Base-by-base conservation (phyloP, 2,888 invertebrate genomes). In the Podotricha telesiphe region DNA sequence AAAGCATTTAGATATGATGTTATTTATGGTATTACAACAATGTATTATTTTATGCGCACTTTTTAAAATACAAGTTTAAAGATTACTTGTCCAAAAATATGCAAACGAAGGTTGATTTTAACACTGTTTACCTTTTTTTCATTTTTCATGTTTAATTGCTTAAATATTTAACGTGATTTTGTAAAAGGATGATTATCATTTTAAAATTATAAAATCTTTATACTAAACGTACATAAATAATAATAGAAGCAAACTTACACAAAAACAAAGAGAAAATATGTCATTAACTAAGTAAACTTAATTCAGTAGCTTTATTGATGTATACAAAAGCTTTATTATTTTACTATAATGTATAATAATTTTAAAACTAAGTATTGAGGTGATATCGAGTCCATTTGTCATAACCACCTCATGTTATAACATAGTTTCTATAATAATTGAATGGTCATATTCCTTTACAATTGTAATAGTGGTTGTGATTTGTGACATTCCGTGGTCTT, bases 381-480 rank as follows among this genome's bases (percentile, higher is more conserved):
- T 17, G n/a, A 55, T 55, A 34, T 55, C 5, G n/a, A 55, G 2
- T 51, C 22, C 22, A 0, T 51, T 51, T 51, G 15, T 2, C 22
- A 22, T 51, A 22, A 51, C 22, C 15, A 42, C 42, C 2, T 8
- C 37, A 37, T 37, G 37, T 42, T 42, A 13, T 42, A 13, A 22
- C 15, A 51, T 2, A 22, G 51, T 22, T 51, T 34, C 1, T 17
- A 10, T 34, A 53, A n/a, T 28, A 53, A 28, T 0, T 53, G n/a
- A 28, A 15, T 34, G 34, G n/a, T 55, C 28, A 28, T n/a, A 28
- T 55, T 55, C 28, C 28, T 55, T 55, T 34, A 55, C 34, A 58
- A n/a, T 66, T 66, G 20, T 61, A 65, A 61, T 59, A 62, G 42
- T 61, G 69, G 69, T 71, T 73, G 72, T 70, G 70, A 68, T 22